Base-by-base conservation (phyloP, 2,888 invertebrate genomes). In the Hydropsyche betteni region DNA sequence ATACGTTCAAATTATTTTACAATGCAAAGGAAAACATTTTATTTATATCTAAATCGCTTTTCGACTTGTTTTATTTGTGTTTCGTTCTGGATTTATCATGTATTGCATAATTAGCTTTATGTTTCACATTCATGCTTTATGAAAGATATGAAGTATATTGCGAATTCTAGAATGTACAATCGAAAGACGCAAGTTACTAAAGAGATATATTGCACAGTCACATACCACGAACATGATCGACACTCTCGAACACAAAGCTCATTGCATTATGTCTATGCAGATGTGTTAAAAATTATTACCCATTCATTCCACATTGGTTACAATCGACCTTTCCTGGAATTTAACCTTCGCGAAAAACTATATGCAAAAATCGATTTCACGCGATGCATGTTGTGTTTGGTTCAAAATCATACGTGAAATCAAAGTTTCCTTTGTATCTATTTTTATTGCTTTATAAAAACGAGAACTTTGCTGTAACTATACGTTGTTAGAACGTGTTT, bases 401-500 rank as follows among this genome's bases (percentile, higher is more conserved):
- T 44, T 44, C 6, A 10, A 44, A 44, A 44, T 44, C 44, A 44
- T 44, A 44, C 6, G 24, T 24, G 24, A 24, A 24, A 10, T 4
- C 44, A 10, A 8, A 8, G 44, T 44, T 44, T 44, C 0, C 44
- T 44, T 44, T 24, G 24, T 24, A 24, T 2, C 24, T 24, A 24
- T 24, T 24, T 44, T 44, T 44, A 44, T 44, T 44, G 6, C 10
- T 8, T 8, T 6, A 44, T 1, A 44, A 44, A 44, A 44, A 44
- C 44, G 44, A 44, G 44, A 44, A 44, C 44, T 44, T 44, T 1
- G 10, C 12, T 55, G 55, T 55, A 12, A 7, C 55, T 55, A 55
- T 55, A 55, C 16, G 55, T 12, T 64, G 5, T 64, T 34, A 50
- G 53, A 58, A 73, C 75, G 69, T 75, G 70, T 73, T 70, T 44